phyloP scores from a whole-genome alignment of 1,140 invertebrate species.

The Lepeophtheirus salmonis region DNA sequence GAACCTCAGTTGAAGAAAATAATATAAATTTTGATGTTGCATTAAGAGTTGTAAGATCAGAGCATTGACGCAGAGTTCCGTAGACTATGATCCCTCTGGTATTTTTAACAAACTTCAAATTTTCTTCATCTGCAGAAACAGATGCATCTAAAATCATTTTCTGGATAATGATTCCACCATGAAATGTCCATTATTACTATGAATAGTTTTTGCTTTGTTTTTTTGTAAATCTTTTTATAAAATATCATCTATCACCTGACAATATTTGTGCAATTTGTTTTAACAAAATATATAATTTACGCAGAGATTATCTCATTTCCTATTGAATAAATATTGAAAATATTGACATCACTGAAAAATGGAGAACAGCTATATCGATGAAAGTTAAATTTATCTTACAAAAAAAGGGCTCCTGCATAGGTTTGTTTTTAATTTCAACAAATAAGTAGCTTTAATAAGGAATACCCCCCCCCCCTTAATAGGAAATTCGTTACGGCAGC shows the following conservation, averaged over 20 bases:
- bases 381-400: too few species aligned
- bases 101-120: conserved; percentile 7
- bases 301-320: conserved; percentile 6
- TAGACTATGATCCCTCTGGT: conserved; percentile 14
- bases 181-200: conserved; percentile 12
- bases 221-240: too few species aligned
- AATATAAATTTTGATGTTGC: conserved; percentile 4
- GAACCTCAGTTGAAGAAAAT: conserved; percentile 12
- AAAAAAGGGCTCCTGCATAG: too few species aligned
- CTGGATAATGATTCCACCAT: conserved; percentile 17
- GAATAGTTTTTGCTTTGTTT: too few species aligned
- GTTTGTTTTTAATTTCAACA: too few species aligned
- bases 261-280: background rate
- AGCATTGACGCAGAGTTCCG: conserved; percentile 10
- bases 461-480: too few species aligned
- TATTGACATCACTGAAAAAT: too few species aligned
- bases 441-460: too few species aligned
- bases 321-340: conserved; percentile 11
- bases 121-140: background rate
- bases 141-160: conserved; percentile 10
- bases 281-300: conserved; percentile 4
- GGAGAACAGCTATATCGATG: too few species aligned
- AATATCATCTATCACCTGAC: too few species aligned
- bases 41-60: conserved; percentile 13
- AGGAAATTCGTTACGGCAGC: too few species aligned